Conservation (phyloP, 2,797 vertebrate genomes). For the Carduelis carduelis region DNA sequence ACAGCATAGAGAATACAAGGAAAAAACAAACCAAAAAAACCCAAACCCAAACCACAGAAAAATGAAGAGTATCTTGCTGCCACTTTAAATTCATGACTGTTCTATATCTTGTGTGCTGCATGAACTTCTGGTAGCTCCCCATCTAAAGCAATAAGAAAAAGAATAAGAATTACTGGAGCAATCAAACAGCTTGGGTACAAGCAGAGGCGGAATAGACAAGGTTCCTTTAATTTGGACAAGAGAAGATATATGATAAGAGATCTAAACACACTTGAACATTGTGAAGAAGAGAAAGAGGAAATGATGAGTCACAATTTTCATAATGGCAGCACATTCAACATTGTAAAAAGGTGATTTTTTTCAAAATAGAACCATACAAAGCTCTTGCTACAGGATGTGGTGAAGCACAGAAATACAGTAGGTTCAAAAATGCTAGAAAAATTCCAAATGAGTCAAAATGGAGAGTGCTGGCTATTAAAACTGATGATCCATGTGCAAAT, state of each 20-base stretch:
- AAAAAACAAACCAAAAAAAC: not conserved
- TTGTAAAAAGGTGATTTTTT: not conserved
- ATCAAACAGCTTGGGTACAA: not conserved
- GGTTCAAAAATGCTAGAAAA: not conserved
- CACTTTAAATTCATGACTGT: not conserved
- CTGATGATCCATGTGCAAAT: not conserved
- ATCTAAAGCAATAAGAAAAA: not conserved
- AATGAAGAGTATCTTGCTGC: not conserved
- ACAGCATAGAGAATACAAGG: not conserved
- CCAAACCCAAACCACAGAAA: not conserved
- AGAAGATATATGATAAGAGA: not conserved
- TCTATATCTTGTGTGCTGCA: not conserved
- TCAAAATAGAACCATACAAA: not conserved
- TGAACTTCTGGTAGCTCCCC: not conserved
- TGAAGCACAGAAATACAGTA: not conserved
- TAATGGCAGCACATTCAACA: not conserved
- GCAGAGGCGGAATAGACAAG: not conserved
- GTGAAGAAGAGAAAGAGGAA: slow-evolving; percentile 15
- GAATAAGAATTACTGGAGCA: not conserved
- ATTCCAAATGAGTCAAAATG: not conserved
- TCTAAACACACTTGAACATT: not conserved
- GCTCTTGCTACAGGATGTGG: not conserved
- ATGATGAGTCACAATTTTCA: slow-evolving; percentile 5
- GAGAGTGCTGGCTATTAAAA: not conserved
- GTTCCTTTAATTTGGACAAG: not conserved